phyloP scores from a whole-genome alignment of 2,113 vertebrate genomes.

The Balaenoptera acutorostrata region DNA sequence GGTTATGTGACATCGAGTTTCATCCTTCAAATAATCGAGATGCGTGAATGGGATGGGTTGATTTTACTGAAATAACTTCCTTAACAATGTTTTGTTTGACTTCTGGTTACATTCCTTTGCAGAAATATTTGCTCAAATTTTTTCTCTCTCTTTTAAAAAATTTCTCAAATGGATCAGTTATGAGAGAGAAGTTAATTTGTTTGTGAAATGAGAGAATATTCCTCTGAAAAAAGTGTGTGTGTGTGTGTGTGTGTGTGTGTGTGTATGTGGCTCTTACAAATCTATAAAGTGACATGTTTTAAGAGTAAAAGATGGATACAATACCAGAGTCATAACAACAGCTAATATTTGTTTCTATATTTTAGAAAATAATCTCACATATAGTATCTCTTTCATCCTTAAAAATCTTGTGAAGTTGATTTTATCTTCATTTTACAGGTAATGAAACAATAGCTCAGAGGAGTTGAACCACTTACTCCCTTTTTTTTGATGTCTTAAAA shows the following conservation, averaged over 20 bases:
- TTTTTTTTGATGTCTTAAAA: neutral
- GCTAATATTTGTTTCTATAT: neutral
- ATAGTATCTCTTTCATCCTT: neutral
- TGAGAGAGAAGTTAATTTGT: neutral
- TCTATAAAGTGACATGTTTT: neutral
- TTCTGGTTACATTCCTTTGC: neutral
- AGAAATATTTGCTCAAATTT: neutral
- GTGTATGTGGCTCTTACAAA: neutral
- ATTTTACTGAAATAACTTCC: neutral
- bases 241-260: neutral
- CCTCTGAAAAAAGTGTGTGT: neutral
- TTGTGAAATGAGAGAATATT: neutral
- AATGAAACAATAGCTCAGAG: neutral
- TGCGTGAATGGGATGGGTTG: neutral
- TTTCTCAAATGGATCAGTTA: neutral
- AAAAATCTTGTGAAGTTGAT: neutral
- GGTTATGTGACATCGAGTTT: neutral
- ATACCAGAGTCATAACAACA: neutral
- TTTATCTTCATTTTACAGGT: slow-evolving; percentile 8
- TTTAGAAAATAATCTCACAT: neutral
- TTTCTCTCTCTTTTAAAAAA: neutral
- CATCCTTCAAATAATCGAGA: neutral
- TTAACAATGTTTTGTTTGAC: neutral
- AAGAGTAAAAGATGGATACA: neutral
- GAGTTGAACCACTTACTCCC: neutral